A percentile compares a stretch with the other conserved stretches of the same genome.
Evolutionary conservation across 2,888 invertebrate genomes (phyloP).

Genomic region (Patella depressa): DNA sequence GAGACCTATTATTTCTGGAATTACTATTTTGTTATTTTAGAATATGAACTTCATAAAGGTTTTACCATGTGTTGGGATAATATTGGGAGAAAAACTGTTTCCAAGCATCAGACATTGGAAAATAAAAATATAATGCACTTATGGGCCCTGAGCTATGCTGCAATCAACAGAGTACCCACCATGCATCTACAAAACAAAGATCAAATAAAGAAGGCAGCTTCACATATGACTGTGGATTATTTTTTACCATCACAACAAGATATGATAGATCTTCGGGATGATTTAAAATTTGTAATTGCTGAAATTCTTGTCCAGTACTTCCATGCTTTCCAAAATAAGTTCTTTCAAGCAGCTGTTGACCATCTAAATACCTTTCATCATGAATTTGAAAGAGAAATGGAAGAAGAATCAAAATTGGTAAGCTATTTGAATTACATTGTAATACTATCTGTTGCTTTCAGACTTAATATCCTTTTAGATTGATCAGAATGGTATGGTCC

Average conservation of each 20-base stretch:
- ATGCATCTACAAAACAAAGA: neutral
- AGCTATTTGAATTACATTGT: neutral
- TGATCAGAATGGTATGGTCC: neutral
- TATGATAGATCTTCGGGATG: neutral
- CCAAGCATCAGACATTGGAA: neutral
- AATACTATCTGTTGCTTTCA: neutral
- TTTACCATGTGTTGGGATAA: neutral
- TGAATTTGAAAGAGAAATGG: neutral
- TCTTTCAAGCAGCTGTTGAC: neutral
- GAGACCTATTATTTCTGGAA: too few relatives aligned
- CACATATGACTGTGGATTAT: neutral
- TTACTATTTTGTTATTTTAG: too few relatives aligned
- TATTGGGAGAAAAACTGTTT: neutral
- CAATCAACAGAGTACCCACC: neutral
- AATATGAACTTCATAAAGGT: neutral
- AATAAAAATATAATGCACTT: neutral
- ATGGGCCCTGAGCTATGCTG: neutral
- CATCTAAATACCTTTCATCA: neutral
- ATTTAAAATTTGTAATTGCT: neutral
- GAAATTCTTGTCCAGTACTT: neutral
- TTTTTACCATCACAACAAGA: neutral
- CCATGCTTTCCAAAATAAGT: neutral
- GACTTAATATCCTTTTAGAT: neutral
- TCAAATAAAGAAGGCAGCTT: neutral
- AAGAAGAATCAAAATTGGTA: neutral